phyloP scores from a whole-genome alignment of 1,140 invertebrate genomes.

The Solenopsis fugax region DNA sequence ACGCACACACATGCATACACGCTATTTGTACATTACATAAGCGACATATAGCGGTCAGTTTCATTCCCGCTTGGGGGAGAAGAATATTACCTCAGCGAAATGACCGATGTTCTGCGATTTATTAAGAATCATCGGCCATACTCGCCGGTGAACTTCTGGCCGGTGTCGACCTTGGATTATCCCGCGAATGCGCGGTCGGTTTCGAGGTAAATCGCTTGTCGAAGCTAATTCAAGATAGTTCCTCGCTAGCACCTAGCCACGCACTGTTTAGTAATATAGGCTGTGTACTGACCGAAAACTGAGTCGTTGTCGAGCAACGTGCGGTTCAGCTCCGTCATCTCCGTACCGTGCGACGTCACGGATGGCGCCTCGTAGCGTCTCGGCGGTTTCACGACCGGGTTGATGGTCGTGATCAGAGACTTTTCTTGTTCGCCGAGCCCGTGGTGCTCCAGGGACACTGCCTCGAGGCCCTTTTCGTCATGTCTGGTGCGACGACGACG shows the following conservation, averaged over 20 bases:
- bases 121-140: neutral
- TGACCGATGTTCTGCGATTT: constrained; percentile 27
- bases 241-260: constrained; percentile 74
- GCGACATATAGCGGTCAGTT: constrained; percentile 29
- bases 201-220: constrained; percentile 41
- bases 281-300: constrained; percentile 89
- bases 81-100: constrained; percentile 11
- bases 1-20: constrained; percentile 42
- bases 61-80: neutral
- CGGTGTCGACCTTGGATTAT: constrained; percentile 15
- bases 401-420: constrained; percentile 92
- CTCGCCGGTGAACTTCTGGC: neutral
- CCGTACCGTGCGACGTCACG: constrained; percentile 90
- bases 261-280: constrained; percentile 81
- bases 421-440: constrained; percentile 91
- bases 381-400: constrained; percentile 93
- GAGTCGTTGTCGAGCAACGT: constrained; percentile 91
- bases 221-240: constrained; percentile 44
- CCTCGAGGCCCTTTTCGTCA: constrained; percentile 88
- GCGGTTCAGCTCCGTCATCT: constrained; percentile 93
- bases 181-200: constrained; percentile 21
- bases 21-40: constrained; percentile 54
- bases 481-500: constrained; percentile 86
- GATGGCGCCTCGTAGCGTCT: constrained; percentile 90
- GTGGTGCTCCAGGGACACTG: constrained; percentile 84